Evolutionary conservation across 2,113 vertebrate species (phyloP).

Genomic region (Syngnathus floridae): DNA sequence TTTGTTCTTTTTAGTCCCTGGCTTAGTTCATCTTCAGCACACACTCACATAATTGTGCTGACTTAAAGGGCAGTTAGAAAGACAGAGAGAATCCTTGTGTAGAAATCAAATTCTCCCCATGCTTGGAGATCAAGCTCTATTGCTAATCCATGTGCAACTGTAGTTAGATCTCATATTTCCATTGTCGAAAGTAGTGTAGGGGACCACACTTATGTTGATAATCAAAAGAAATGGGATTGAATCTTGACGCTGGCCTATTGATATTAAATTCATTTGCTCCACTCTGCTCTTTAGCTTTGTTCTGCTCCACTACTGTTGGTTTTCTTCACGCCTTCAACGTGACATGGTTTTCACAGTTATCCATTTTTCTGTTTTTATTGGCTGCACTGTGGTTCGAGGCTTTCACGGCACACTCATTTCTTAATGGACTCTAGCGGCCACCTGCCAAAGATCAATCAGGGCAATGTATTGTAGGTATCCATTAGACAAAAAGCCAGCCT

Average conservation of each 20-base stretch:
- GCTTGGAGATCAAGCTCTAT: constrained; percentile 24
- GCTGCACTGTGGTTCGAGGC: constrained; percentile 5
- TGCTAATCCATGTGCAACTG: constrained; percentile 13
- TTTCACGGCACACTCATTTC: constrained; percentile 47
- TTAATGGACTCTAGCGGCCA: constrained; percentile 53
- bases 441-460: constrained; percentile 49
- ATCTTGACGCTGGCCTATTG: too few relatives aligned
- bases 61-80: constrained; percentile 20
- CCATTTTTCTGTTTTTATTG: too few relatives aligned
- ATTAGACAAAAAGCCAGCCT: constrained; percentile 57
- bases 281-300: too few relatives aligned
- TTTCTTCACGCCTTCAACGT: too few relatives aligned
- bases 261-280: too few relatives aligned
- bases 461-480: constrained; percentile 49
- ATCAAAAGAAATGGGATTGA: too few relatives aligned
- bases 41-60: not conserved
- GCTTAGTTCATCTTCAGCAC: constrained; percentile 6
- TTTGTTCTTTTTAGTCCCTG: not conserved
- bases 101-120: not conserved
- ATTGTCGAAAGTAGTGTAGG: too few relatives aligned
- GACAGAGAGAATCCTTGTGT: not conserved
- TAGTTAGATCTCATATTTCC: not conserved
- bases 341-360: too few relatives aligned
- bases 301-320: too few relatives aligned
- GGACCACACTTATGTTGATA: too few relatives aligned